Conservation (phyloP, 2,888 invertebrate species). For the Neocrepidodera transversa region DNA sequence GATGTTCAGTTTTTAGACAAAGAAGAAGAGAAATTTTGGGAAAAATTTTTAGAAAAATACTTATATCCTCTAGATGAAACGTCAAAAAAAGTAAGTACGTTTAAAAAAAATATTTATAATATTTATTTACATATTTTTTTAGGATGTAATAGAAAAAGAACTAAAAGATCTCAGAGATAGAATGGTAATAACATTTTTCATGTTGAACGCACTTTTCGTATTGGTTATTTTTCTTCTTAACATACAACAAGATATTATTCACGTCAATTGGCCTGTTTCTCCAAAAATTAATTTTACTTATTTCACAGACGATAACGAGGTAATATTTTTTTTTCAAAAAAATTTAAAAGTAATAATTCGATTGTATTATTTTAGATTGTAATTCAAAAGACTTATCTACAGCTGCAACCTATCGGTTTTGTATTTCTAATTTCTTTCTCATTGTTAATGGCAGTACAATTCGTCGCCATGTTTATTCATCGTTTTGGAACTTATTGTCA, state of each 20-base stretch:
- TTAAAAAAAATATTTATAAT: too few relatives aligned
- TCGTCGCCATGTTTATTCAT: slow-evolving; percentile 77
- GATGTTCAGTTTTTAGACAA: slow-evolving; percentile 70
- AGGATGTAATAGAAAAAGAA: slow-evolving; percentile 59
- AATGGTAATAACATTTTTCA: slow-evolving; percentile 73
- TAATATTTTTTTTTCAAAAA: slow-evolving; percentile 34
- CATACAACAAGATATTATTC: slow-evolving; percentile 72
- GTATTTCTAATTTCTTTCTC: slow-evolving; percentile 78
- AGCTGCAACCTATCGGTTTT: slow-evolving; percentile 77
- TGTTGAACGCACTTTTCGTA: slow-evolving; percentile 80
- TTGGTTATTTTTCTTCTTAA: slow-evolving; percentile 77
- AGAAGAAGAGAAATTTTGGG: slow-evolving; percentile 79
- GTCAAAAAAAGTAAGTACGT: slow-evolving; percentile 65
- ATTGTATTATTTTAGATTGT: slow-evolving; percentile 61
- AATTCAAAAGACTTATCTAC: slow-evolving; percentile 66
- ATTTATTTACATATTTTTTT: slow-evolving; percentile 37
- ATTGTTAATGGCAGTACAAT: slow-evolving; percentile 73
- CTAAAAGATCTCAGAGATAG: slow-evolving; percentile 71
- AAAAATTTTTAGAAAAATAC: slow-evolving; percentile 76
- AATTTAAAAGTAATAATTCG: too few relatives aligned
- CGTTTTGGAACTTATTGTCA: slow-evolving; percentile 78
- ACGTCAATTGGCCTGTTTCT: slow-evolving; percentile 73
- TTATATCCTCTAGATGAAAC: slow-evolving; percentile 75
- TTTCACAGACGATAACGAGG: slow-evolving; percentile 49
- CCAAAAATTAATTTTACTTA: slow-evolving; percentile 62